phyloP scores from a whole-genome alignment of 2,113 vertebrate species.

The Pyrgilauda ruficollis region DNA sequence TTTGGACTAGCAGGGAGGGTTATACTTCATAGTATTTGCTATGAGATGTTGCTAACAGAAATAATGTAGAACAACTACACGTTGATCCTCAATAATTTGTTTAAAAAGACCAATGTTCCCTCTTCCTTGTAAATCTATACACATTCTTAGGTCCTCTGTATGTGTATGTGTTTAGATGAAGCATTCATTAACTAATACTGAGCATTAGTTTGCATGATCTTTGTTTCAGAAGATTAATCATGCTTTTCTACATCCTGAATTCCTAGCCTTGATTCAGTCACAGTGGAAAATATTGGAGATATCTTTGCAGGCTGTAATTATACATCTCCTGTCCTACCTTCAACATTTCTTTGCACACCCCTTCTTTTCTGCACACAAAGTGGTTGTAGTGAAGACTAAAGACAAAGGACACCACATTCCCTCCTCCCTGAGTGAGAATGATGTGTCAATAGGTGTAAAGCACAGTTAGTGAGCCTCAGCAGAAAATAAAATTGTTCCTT shows the following conservation, averaged over 20 bases:
- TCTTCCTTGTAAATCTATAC: background rate
- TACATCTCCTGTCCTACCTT: background rate
- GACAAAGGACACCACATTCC: background rate
- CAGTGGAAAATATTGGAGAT: background rate
- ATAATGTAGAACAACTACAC: background rate
- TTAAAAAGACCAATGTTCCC: background rate
- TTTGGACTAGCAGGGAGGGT: background rate
- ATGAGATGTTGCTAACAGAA: background rate
- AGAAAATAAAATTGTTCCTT: background rate
- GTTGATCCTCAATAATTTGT: background rate
- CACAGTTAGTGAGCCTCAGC: background rate
- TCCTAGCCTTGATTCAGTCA: background rate
- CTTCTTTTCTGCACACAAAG: background rate
- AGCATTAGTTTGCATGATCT: background rate
- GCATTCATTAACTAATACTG: background rate
- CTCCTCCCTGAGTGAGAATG: fast-evolving
- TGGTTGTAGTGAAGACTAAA: background rate
- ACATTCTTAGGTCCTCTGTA: background rate
- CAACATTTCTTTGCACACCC: background rate
- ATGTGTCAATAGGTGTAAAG: background rate
- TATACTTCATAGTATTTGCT: background rate
- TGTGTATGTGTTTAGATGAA: background rate
- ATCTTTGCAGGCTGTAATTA: background rate
- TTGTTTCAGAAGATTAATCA: background rate
- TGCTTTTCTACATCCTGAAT: background rate